Percentiles rank a stretch among this genome's conserved stretches.
Conservation (phyloP, 1,140 invertebrate species). For the Drosophila parvula region DNA sequence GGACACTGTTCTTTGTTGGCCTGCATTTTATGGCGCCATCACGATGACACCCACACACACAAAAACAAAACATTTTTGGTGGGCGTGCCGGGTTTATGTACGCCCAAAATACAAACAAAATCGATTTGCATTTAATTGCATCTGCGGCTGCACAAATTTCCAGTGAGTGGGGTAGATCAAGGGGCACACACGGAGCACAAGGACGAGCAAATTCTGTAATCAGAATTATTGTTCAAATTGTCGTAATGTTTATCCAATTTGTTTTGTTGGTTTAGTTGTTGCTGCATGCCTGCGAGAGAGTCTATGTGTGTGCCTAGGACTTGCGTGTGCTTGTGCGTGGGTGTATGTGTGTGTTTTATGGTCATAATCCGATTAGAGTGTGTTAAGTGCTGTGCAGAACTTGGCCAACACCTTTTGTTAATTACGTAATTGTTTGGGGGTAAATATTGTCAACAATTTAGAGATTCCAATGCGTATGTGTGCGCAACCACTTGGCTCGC, state of each 20-base stretch:
- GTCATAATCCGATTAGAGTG: slow-evolving; percentile 59
- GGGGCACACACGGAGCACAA: slow-evolving; percentile 14
- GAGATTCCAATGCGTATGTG: slow-evolving; percentile 19
- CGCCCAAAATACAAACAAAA: slow-evolving; percentile 68
- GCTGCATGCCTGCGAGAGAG: slow-evolving; percentile 12
- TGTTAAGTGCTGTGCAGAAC: slow-evolving; percentile 68
- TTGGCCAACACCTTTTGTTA: slow-evolving; percentile 72
- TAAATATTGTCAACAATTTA: slow-evolving; percentile 55
- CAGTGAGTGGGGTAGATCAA: slow-evolving; percentile 10
- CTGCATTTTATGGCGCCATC: slow-evolving; percentile 33
- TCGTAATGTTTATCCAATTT: slow-evolving; percentile 80
- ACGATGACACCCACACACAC: slow-evolving; percentile 8
- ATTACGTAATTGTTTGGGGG: slow-evolving; percentile 70
- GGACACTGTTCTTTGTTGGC: slow-evolving; percentile 6
- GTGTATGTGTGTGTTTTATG: slow-evolving; percentile 56
- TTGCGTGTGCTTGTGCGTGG: slow-evolving; percentile 15
- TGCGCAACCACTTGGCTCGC: slow-evolving; percentile 16
- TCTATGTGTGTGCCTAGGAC: slow-evolving; percentile 35
- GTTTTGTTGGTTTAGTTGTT: slow-evolving; percentile 68
- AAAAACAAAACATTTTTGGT: slow-evolving; percentile 9
- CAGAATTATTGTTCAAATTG: slow-evolving; percentile 80
- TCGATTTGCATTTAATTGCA: slow-evolving; percentile 79
- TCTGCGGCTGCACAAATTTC: slow-evolving; percentile 72
- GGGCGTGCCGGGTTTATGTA: slow-evolving; percentile 32
- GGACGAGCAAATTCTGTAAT: slow-evolving; percentile 64